Evolutionary conservation across 2,888 invertebrate species (phyloP), one percentile per base, ranked within the genome.

Genomic region (Epirrhoe alternata): DNA sequence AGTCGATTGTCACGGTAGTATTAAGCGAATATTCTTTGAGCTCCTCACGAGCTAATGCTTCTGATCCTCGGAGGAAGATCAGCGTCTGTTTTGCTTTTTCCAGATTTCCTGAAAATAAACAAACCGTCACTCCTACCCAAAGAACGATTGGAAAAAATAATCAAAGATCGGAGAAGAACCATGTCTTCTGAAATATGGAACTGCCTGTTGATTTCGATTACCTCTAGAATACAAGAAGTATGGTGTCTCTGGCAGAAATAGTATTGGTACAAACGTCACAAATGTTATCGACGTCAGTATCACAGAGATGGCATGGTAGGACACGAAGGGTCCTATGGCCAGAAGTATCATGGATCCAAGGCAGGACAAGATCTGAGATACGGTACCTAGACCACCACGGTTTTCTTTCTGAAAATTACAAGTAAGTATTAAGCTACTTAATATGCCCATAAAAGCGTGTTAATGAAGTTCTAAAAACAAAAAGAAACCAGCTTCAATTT

Each of bases 171-270:
- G n/a, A n/a, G n/a, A n/a, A n/a, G n/a, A n/a, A n/a, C n/a, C n/a
- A n/a, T n/a, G n/a, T n/a, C n/a, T n/a, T n/a, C n/a, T n/a, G n/a
- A n/a, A n/a, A n/a, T n/a, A n/a, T n/a, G n/a, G n/a, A n/a, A n/a
- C n/a, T n/a, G n/a, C n/a, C n/a, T n/a, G n/a, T n/a, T n/a, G n/a
- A n/a, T n/a, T n/a, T n/a, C n/a, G n/a, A n/a, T n/a, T 58, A 71
- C 71, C 71, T 61, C 61, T 65, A 14, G 50, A 50, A 54, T 68
- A 50, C 17, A 69, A 56, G 54, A 59, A 68, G 35, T 68, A 69
- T 6, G 72, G 72, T 8, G 60, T 66, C 38, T 72, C 68, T 6
- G 69, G 72, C 3, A 72, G 35, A 6, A 72, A 64, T 0, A 67
- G 47, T 35, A 67, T 14, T 3, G 67, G 67, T 8, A 64, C 6